These are phyloP conservation scores for Ametastegia equiseti DNA, from an alignment of 2,888 invertebrate species.

Conservation along the genomic window DNA sequence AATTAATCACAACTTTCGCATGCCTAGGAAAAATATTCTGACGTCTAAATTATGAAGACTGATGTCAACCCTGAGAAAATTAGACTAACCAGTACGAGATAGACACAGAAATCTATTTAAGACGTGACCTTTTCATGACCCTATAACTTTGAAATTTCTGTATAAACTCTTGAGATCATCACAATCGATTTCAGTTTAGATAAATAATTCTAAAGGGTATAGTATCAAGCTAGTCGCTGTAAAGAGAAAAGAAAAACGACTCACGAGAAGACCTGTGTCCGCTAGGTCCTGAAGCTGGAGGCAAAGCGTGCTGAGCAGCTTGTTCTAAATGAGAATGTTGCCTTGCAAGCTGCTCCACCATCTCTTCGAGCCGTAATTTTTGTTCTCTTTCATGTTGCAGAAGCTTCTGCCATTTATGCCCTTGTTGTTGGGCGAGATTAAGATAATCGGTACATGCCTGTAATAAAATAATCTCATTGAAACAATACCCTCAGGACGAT, in stretches of 20 bases:
- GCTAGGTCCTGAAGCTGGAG: constrained; percentile 64
- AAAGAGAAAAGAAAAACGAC: constrained; percentile 54
- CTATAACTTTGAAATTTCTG: neutral
- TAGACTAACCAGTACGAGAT: neutral
- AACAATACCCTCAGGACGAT: neutral
- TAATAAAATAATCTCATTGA: neutral
- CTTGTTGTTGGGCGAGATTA: constrained; percentile 92
- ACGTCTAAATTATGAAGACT: neutral
- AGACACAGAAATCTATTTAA: neutral
- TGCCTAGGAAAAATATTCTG: neutral
- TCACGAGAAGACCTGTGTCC: constrained; percentile 71
- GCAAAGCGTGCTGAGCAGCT: constrained; percentile 85
- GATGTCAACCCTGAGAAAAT: neutral
- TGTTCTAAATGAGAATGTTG: constrained; percentile 98
- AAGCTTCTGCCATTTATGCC: constrained; percentile 94
- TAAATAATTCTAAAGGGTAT: neutral
- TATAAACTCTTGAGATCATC: neutral
- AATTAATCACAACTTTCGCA: neutral
- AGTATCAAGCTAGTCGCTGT: neutral
- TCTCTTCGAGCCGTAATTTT: constrained; percentile 93
- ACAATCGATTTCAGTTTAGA: neutral
- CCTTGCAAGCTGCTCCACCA: constrained; percentile 97
- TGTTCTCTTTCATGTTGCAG: constrained; percentile 97
- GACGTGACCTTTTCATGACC: neutral
- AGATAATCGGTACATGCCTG: constrained; percentile 96